A percentile compares a stretch with the other conserved stretches of the same genome.
Conservation (phyloP, 2,888 invertebrate species). For the Mystacides longicornis region DNA sequence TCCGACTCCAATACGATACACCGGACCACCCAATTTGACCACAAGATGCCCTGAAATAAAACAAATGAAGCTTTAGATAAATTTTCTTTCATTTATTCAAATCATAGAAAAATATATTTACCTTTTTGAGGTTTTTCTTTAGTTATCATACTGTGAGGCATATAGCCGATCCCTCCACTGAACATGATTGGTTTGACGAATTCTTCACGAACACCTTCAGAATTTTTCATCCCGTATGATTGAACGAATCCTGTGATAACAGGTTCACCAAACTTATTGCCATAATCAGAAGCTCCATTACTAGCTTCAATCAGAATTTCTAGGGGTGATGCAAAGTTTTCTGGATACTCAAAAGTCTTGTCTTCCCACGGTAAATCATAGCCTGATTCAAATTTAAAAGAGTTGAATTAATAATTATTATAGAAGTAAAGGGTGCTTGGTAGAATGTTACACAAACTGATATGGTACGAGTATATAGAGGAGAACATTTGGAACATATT, state of each 20-base stretch:
- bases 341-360: constrained; percentile 63
- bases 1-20: constrained; percentile 95
- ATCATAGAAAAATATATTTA: constrained; percentile 29
- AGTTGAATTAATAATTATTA: too few species aligned
- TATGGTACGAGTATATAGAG: too few species aligned
- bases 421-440: too few species aligned
- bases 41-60: constrained; percentile 67
- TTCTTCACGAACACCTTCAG: constrained; percentile 66
- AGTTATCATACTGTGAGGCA: constrained; percentile 73
- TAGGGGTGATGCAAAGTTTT: constrained; percentile 82
- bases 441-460: too few species aligned
- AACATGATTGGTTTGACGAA: constrained; percentile 99
- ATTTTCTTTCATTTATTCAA: background rate
- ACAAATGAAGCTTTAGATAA: background rate
- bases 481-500: too few species aligned
- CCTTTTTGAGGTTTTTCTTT: constrained; percentile 71
- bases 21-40: constrained; percentile 94
- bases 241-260: constrained; percentile 85
- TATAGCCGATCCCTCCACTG: constrained; percentile 89
- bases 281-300: constrained; percentile 97
- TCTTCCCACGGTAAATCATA: constrained; percentile 88
- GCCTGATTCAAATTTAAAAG: constrained; percentile 50
- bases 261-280: constrained; percentile 98
- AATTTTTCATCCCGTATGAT: constrained; percentile 74
- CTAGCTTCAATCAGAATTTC: constrained; percentile 92